phyloP scores from a whole-genome alignment of 2,797 vertebrate species.

The Petrocephalus schoutedeni region DNA sequence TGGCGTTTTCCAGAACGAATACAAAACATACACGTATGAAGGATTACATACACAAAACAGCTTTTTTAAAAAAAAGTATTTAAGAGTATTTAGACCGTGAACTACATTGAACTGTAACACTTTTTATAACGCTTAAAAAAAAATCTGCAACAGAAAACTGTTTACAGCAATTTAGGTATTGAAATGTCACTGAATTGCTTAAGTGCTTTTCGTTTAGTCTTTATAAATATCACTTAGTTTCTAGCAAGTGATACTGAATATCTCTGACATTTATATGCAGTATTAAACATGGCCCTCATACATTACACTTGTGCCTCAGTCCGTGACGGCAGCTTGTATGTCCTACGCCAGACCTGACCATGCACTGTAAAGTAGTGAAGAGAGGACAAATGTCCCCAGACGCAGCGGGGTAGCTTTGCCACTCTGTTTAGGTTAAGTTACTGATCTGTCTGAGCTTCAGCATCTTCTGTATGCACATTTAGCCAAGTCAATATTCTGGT shows the following conservation, averaged over 20 bases:
- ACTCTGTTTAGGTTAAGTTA: neutral
- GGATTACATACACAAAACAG: neutral
- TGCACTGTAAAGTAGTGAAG: neutral
- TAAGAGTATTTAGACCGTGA: neutral
- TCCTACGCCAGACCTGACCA: neutral
- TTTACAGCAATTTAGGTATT: neutral
- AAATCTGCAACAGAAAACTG: neutral
- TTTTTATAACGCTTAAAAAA: neutral
- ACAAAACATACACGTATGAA: neutral
- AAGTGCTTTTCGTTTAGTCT: neutral
- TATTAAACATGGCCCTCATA: neutral
- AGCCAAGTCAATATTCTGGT: neutral
- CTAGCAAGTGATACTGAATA: constrained; percentile 10
- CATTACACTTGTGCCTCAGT: neutral
- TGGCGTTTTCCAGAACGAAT: neutral
- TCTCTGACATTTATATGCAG: constrained; percentile 35
- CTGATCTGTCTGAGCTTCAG: constrained; percentile 13
- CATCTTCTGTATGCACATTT: constrained; percentile 51
- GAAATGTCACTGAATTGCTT: neutral
- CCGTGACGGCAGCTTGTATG: neutral
- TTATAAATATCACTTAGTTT: neutral
- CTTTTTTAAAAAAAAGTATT: neutral
- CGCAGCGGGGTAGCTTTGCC: neutral
- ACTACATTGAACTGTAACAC: neutral
- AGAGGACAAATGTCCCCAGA: neutral